A percentile compares a stretch with the other conserved stretches of the same genome.
These are phyloP conservation scores for Hemicentrotus pulcherrimus DNA, from an alignment of 35 echinoderm and acorn worm species.

Conservation along the genomic window DNA sequence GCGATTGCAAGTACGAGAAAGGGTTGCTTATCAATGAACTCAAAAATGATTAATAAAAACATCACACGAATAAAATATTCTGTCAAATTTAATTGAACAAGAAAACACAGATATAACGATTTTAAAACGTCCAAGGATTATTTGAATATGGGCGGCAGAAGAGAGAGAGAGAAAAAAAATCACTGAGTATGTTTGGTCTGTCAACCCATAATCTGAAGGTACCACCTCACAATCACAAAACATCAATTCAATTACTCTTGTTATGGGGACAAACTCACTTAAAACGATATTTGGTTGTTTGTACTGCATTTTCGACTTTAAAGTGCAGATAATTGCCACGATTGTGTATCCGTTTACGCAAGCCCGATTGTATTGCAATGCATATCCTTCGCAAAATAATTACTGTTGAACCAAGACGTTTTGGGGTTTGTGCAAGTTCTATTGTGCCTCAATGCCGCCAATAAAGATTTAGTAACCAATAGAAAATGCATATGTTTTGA, in stretches of 20 bases:
- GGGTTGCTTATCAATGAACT: no score
- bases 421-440: background rate
- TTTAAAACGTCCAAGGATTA: background rate
- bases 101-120: no score
- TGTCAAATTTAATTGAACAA: no score
- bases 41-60: no score
- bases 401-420: background rate
- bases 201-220: background rate
- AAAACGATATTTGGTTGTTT: slow-evolving; percentile 12
- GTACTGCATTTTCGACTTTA: slow-evolving; percentile 24
- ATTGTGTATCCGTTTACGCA: slow-evolving; percentile 26
- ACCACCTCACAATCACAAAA: background rate
- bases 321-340: background rate
- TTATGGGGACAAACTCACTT: background rate
- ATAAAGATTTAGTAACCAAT: background rate
- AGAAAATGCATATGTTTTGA: slow-evolving; percentile 10
- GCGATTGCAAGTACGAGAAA: no score
- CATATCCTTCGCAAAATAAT: background rate
- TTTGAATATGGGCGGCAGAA: background rate
- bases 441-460: background rate
- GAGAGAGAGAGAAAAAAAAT: background rate
- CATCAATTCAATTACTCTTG: background rate
- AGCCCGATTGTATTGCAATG: background rate
- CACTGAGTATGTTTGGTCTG: background rate
- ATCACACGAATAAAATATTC: no score